Evolutionary conservation across 2,113 vertebrate species (phyloP).

Genomic region (Synodontis membranacea): DNA sequence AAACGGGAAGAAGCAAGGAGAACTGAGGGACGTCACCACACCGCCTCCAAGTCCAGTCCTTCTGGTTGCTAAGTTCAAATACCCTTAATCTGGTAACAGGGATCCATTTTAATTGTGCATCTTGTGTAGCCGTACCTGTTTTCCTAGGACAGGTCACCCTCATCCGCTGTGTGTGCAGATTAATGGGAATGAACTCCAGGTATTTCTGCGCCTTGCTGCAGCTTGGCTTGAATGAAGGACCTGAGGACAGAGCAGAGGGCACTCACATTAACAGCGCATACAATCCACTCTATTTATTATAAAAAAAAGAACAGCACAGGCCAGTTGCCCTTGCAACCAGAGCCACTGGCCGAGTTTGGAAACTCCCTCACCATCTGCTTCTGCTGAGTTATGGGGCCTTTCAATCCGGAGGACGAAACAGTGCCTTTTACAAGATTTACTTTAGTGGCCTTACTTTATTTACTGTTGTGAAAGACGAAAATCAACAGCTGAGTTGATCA

Average conservation of each 20-base stretch:
- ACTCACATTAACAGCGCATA: slow-evolving; percentile 31
- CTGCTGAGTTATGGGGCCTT: slow-evolving; percentile 24
- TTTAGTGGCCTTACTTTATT: slow-evolving; percentile 26
- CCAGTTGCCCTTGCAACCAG: slow-evolving; percentile 26
- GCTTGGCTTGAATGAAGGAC: slow-evolving; percentile 93
- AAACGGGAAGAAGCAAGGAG: not conserved
- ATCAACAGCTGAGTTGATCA: not conserved
- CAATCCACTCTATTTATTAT: slow-evolving; percentile 41
- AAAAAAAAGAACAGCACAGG: slow-evolving; percentile 41
- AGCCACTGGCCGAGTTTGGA: slow-evolving; percentile 23
- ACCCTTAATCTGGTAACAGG: not conserved
- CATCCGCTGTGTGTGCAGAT: slow-evolving; percentile 96
- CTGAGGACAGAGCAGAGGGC: slow-evolving; percentile 67
- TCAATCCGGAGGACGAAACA: slow-evolving; percentile 31
- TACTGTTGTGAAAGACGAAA: not conserved
- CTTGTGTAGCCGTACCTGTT: slow-evolving; percentile 78
- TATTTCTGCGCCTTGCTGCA: slow-evolving; percentile 95
- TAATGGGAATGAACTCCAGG: slow-evolving; percentile 95
- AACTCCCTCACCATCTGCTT: slow-evolving; percentile 41
- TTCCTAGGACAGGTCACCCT: slow-evolving; percentile 85
- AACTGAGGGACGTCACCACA: not conserved
- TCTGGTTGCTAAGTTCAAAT: not conserved
- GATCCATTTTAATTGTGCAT: not conserved
- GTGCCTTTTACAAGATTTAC: slow-evolving; percentile 15
- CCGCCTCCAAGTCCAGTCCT: not conserved